A percentile compares a stretch with the other conserved stretches of the same genome.
These are phyloP conservation scores for Brachionus rotundiformis DNA, from an alignment of 1,140 invertebrate genomes.

Conservation along the genomic window DNA sequence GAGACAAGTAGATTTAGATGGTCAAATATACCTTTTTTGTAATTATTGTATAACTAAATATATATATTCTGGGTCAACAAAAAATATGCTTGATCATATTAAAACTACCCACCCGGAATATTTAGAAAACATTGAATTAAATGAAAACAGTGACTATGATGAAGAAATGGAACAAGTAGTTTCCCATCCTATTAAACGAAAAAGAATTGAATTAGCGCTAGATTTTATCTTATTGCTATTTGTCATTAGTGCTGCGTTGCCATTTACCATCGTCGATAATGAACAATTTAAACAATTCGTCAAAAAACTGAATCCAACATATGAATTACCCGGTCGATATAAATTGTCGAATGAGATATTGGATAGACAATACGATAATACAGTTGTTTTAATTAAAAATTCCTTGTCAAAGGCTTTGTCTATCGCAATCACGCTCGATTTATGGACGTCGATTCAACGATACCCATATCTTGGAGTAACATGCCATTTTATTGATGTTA, in stretches of 20 bases:
- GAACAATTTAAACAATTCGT: background rate
- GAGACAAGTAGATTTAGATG: no score
- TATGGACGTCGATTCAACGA: constrained; percentile 8
- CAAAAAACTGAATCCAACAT: constrained; percentile 4
- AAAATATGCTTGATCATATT: background rate
- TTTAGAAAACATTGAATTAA: background rate
- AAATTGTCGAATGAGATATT: constrained; percentile 16
- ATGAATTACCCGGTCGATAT: constrained; percentile 7
- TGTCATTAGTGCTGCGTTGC: background rate
- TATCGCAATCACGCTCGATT: background rate
- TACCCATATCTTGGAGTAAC: constrained; percentile 10
- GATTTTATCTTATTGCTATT: background rate
- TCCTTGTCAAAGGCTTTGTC: background rate
- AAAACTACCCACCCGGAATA: background rate
- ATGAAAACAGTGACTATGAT: background rate
- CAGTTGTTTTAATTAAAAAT: constrained; percentile 8
- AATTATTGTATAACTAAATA: background rate
- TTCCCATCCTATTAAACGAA: constrained; percentile 3
- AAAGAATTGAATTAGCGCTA: background rate
- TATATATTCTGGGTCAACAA: background rate
- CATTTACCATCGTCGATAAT: background rate
- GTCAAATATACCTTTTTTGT: background rate
- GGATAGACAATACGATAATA: background rate
- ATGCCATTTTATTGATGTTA: constrained; percentile 11
- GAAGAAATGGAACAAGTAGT: background rate